phyloP scores from a whole-genome alignment of 2,888 invertebrate species.

The Priocnemis perturbator region DNA sequence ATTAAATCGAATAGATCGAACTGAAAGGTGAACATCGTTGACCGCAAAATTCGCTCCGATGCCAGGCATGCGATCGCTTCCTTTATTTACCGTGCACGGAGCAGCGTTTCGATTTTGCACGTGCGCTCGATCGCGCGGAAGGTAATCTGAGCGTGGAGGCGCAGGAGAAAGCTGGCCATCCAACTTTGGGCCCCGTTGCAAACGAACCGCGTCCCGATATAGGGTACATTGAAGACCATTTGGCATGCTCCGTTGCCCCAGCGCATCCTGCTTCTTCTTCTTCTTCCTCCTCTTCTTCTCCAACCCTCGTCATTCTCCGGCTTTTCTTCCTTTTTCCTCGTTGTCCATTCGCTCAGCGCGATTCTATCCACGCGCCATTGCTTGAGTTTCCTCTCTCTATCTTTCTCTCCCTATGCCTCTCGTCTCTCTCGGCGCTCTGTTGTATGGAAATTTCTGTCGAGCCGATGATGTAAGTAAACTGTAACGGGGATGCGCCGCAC shows the following conservation, averaged over 20 bases:
- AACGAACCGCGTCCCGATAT: conserved; percentile 46
- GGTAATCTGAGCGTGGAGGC: conserved; percentile 44
- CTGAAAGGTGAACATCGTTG: too few species aligned
- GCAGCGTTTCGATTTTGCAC: too few species aligned
- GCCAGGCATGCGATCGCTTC: too few species aligned
- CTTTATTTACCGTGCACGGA: too few species aligned
- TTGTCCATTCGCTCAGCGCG: not conserved
- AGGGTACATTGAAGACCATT: conserved; percentile 45
- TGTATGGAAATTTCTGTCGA: conserved; percentile 1
- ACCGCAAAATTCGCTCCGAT: too few species aligned
- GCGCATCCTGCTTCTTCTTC: conserved; percentile 32
- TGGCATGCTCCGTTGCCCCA: conserved; percentile 47
- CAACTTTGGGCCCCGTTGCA: conserved; percentile 45
- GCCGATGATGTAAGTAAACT: conserved; percentile 30
- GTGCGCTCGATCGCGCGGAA: conserved; percentile 39
- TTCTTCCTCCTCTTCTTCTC: conserved; percentile 26
- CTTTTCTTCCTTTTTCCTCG: not conserved
- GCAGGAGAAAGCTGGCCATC: conserved; percentile 53
- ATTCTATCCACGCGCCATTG: too few species aligned
- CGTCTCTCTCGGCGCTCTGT: too few species aligned
- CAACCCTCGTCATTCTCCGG: not conserved
- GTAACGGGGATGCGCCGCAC: conserved; percentile 16
- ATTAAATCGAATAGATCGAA: too few species aligned
- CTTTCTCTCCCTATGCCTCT: too few species aligned
- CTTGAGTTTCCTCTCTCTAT: too few species aligned